Percentiles rank a stretch among this genome's conserved stretches.
phyloP scores from a whole-genome alignment of 2,113 vertebrate species.

The Coreoperca whiteheadi region DNA sequence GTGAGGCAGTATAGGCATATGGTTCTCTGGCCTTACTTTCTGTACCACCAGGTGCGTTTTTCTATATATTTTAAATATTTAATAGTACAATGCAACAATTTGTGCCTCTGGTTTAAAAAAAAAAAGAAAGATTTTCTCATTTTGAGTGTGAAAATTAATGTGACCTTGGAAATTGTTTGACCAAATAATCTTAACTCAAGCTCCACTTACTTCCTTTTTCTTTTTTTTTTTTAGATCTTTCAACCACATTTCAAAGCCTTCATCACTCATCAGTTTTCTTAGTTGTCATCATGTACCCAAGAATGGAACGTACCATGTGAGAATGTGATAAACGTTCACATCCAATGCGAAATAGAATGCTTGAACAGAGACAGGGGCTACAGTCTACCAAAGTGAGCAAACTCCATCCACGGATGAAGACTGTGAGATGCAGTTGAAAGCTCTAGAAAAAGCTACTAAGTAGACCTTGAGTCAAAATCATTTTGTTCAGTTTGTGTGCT shows the following conservation, averaged over 20 bases:
- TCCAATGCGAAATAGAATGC: neutral
- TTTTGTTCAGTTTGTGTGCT: neutral
- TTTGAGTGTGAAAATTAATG: neutral
- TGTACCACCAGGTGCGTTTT: neutral
- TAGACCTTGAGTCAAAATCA: neutral
- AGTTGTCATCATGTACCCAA: neutral
- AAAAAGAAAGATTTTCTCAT: neutral
- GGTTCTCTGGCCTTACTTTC: neutral
- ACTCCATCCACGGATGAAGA: too few relatives aligned
- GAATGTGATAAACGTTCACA: neutral
- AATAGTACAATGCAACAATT: neutral
- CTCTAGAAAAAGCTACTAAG: neutral
- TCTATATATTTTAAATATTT: neutral
- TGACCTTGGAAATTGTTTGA: neutral
- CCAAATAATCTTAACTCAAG: neutral
- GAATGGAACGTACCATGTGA: neutral
- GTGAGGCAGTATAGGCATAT: neutral
- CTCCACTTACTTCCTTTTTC: too few relatives aligned
- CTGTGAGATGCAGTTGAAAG: too few relatives aligned
- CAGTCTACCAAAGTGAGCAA: neutral
- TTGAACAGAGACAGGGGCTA: rapidly evolving
- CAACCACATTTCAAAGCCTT: neutral
- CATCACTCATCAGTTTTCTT: neutral
- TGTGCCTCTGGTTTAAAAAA: neutral
- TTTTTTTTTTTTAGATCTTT: neutral